Evolutionary conservation across 2,113 vertebrate genomes (phyloP), one percentile per base, ranked within the genome.

Genomic region (Pipra filicauda): DNA sequence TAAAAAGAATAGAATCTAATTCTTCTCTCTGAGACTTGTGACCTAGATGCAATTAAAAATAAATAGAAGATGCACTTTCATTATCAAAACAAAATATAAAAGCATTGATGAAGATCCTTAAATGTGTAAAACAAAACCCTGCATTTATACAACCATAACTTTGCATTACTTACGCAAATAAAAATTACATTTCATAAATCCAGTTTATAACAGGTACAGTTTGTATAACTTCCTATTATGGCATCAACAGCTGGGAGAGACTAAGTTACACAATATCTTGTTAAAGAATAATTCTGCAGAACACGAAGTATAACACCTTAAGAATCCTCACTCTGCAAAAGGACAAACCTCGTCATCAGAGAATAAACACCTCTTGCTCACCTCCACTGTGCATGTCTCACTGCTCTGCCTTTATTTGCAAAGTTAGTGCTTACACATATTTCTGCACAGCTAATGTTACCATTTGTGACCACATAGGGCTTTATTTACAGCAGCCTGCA

Each of bases 1-100:
- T 99, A 98, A 99, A 99, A 97, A 99, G 99, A 97, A 99, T 99
- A 76, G 99, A 99, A 98, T 99, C 99, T 96, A 99, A 98, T 96
- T 99, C 99, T 96, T 99, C 99, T 95, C 99, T 99, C 96, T 99
- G 99, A 78, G 99, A 99, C 95, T 99, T 99, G 96, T 99, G 99
- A 98, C 99, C 99, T 99, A 96, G 85, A 98, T 43, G 85, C 70
- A 96, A 97, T 93, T 74, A 94, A 61, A 96, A 62, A 79, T 70
- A 95, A 94, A 89, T 19, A 92, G 88, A 97, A 65, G 15, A 88
- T 57, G 30, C 11, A 66, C 11, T 55, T 85, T 73, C 8, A 61
- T 70, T 62, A 90, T 17, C 27, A 67, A 96, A 96, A 41, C 16
- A 92, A 82, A 87, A 91, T n/a, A 3, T 83, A 72, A 78, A 43